Evolutionary conservation across 2,888 invertebrate species (phyloP).

Genomic region (Empis livida): DNA sequence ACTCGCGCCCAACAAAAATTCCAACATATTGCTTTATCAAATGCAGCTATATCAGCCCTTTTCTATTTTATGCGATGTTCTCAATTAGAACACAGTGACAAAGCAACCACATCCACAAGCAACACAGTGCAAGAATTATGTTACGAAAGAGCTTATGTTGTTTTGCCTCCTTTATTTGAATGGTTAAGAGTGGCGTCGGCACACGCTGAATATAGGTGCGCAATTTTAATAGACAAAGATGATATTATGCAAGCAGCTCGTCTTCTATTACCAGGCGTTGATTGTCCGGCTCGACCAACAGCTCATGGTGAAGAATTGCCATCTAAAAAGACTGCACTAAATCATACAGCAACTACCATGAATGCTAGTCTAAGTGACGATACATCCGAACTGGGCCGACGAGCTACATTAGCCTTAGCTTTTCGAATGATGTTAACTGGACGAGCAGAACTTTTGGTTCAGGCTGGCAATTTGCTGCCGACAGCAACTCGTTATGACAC

Average conservation of each 20-base stretch:
- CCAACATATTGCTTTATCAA: constrained; percentile 38
- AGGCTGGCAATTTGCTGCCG: constrained; percentile 63
- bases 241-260: constrained; percentile 82
- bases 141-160: constrained; percentile 77
- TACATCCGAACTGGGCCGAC: constrained; percentile 43
- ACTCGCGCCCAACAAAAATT: constrained; percentile 44
- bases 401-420: constrained; percentile 59
- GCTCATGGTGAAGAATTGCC: constrained; percentile 43
- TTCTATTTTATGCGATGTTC: constrained; percentile 91
- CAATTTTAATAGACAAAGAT: constrained; percentile 66
- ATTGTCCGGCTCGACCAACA: constrained; percentile 70
- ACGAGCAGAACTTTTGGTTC: constrained; percentile 61
- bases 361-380: constrained; percentile 24
- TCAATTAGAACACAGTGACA: constrained; percentile 58
- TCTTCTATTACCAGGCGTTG: constrained; percentile 73
- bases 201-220: constrained; percentile 68
- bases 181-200: constrained; percentile 77
- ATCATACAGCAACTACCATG: constrained; percentile 15
- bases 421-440: constrained; percentile 73
- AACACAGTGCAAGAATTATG: constrained; percentile 55
- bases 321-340: constrained; percentile 26
- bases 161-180: constrained; percentile 79
- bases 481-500: constrained; percentile 59
- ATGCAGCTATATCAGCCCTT: constrained; percentile 62
- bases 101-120: constrained; percentile 31